Base-by-base conservation (phyloP, 2,113 vertebrate species). In the Neotragus moschatus region DNA sequence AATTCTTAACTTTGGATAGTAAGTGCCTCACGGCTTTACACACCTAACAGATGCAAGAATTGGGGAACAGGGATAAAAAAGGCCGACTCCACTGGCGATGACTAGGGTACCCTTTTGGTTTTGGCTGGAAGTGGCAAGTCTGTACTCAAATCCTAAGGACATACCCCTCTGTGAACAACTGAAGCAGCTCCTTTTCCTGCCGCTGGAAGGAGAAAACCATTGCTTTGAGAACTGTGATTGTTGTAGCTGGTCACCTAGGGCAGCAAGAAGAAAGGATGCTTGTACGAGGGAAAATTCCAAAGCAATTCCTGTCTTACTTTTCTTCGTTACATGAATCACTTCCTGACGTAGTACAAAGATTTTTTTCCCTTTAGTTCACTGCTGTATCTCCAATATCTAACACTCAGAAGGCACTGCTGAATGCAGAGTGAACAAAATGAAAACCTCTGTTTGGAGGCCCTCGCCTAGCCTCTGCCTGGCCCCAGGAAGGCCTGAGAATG, bases 191-290 rank as follows among this genome's bases (percentile, higher is more conserved):
- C 99, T 98, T 99, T 99, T 51, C 98, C 98, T 88, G 98, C 98
- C 6, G 4, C 7, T 77, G 99, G 90, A 96, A 99, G 98, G 43
- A 99, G 97, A 96, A 99, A 99, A 49, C 99, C 99, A 53, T 99
- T 99, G 98, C 99, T 99, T 96, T 99, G 99, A 96, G 99, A 88
- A 51, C 63, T 98, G 47, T 98, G 99, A 21, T 94, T 91, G 25
- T 95, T 98, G 90, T 98, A 98, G 96, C 58, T 94, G 93, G 98
- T 97, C 81, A 98, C 98, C 99, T 99, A 94, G 3, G 26, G 39
- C 3, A 79, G 47, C 49, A 91, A 36, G 51, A 97, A 91, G 95
- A 58, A 77, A 9, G 1, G n/a, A n/a, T 30, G 26, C 75, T 53
- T 53, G 14, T 70, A 70, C 1, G 17, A 79, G 36, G 55, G 85